phyloP scores from a whole-genome alignment of 1,140 invertebrate species.

The Stenopsyche tienmushanensis region DNA sequence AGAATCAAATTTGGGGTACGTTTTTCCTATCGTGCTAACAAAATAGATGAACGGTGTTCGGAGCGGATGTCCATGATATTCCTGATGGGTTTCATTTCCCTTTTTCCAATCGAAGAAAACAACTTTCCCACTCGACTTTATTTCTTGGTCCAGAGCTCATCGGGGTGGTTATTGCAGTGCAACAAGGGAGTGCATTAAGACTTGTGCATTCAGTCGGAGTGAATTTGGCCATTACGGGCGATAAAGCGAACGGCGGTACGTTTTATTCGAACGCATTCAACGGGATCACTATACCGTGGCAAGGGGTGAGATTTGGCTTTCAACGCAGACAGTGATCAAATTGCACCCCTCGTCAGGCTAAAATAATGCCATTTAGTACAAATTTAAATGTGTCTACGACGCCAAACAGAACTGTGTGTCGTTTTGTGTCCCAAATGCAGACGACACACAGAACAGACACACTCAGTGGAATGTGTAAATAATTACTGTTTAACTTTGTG shows the following conservation, averaged over 20 bases:
- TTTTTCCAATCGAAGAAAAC: neutral
- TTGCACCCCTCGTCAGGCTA: neutral
- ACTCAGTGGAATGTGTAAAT: too few species aligned
- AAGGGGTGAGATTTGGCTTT: conserved; percentile 3
- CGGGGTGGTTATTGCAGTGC: neutral
- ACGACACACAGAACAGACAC: too few species aligned
- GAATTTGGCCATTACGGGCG: conserved; percentile 34
- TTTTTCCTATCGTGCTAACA: too few species aligned
- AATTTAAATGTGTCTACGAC: too few species aligned
- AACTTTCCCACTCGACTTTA: neutral
- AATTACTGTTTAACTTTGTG: too few species aligned
- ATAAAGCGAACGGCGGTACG: conserved; percentile 21
- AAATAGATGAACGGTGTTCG: too few species aligned
- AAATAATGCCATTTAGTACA: too few species aligned
- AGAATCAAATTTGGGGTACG: too few species aligned
- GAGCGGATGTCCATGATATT: too few species aligned
- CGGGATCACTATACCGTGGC: conserved; percentile 8
- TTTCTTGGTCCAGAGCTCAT: neutral
- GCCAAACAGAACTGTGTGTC: too few species aligned
- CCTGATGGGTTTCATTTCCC: too few species aligned
- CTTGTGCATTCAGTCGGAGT: conserved; percentile 18
- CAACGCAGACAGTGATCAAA: neutral
- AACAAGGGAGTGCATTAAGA: conserved; percentile 15
- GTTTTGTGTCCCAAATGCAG: too few species aligned
- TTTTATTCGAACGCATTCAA: conserved; percentile 33